These are phyloP conservation scores for Ennomos quercinarius DNA, from an alignment of 2,888 invertebrate genomes.

Conservation along the genomic window DNA sequence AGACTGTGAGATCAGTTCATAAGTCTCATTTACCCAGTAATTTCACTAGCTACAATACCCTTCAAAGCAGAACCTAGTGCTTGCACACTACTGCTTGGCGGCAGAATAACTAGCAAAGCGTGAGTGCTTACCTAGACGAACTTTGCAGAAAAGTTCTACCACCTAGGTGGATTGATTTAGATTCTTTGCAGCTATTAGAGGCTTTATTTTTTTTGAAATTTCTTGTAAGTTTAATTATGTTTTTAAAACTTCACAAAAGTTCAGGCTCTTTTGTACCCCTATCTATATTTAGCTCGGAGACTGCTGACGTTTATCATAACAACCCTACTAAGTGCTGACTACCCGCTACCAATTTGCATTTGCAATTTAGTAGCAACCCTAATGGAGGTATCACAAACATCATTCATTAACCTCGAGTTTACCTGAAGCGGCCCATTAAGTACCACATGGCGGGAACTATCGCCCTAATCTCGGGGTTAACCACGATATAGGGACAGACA, in stretches of 20 bases:
- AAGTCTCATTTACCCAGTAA: too few species aligned
- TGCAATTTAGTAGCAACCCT: slow-evolving; percentile 8
- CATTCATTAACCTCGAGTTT: slow-evolving; percentile 20
- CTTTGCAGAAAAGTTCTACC: too few species aligned
- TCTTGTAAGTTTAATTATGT: too few species aligned
- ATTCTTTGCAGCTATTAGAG: too few species aligned
- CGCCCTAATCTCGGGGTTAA: slow-evolving; percentile 9
- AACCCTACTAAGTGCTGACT: slow-evolving; percentile 6
- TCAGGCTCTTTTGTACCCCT: neutral
- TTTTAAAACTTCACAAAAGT: too few species aligned
- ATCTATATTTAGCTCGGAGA: neutral
- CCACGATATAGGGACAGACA: neutral
- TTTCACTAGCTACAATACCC: too few species aligned
- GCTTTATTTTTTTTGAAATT: neutral
- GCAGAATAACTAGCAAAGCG: too few species aligned
- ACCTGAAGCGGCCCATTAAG: slow-evolving; percentile 17
- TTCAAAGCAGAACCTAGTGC: too few species aligned
- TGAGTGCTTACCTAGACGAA: too few species aligned
- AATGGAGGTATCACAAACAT: slow-evolving; percentile 26
- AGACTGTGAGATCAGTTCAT: too few species aligned
- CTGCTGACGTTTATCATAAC: neutral
- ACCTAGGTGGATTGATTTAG: too few species aligned
- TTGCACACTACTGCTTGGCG: too few species aligned
- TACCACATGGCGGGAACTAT: slow-evolving; percentile 9
- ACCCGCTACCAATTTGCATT: slow-evolving; percentile 10